These are phyloP conservation scores for Drosophila ezoana DNA, from an alignment of 2,888 invertebrate species.

Conservation along the genomic window DNA sequence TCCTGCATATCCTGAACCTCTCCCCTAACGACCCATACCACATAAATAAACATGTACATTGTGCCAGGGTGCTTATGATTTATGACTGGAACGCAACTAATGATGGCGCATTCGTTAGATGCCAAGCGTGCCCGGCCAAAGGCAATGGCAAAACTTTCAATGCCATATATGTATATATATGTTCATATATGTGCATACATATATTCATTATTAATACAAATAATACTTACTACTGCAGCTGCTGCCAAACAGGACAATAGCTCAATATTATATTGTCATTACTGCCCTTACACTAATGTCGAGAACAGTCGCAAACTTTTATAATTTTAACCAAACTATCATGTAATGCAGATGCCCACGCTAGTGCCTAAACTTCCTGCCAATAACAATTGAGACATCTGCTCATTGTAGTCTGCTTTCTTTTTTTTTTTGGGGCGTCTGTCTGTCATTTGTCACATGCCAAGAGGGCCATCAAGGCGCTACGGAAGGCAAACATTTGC, in stretches of 20 bases:
- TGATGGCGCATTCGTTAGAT: constrained; percentile 69
- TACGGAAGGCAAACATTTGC: constrained; percentile 44
- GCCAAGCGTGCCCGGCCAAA: constrained; percentile 37
- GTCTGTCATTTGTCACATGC: constrained; percentile 56
- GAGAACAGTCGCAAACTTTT: constrained; percentile 35
- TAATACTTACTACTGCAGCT: constrained; percentile 33
- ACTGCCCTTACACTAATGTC: not conserved
- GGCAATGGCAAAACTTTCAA: constrained; percentile 22
- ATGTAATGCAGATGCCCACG: constrained; percentile 7
- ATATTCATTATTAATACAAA: constrained; percentile 21
- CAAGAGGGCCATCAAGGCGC: constrained; percentile 36
- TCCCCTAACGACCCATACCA: constrained; percentile 4
- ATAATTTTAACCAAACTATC: constrained; percentile 41
- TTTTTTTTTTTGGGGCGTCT: constrained; percentile 3
- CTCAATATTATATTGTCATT: constrained; percentile 38
- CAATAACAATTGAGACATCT: constrained; percentile 59
- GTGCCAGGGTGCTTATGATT: constrained; percentile 62
- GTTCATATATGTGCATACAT: not conserved
- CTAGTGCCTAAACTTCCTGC: constrained; percentile 4
- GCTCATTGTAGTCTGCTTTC: constrained; percentile 16
- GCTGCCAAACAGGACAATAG: constrained; percentile 31
- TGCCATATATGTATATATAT: not conserved
- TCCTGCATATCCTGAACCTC: constrained; percentile 32
- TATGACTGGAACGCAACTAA: constrained; percentile 69
- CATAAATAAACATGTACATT: constrained; percentile 4